A percentile compares a stretch with the other conserved stretches of the same genome.
These are phyloP conservation scores for Eueides isabella DNA, from an alignment of 1,140 invertebrate species.

Conservation along the genomic window DNA sequence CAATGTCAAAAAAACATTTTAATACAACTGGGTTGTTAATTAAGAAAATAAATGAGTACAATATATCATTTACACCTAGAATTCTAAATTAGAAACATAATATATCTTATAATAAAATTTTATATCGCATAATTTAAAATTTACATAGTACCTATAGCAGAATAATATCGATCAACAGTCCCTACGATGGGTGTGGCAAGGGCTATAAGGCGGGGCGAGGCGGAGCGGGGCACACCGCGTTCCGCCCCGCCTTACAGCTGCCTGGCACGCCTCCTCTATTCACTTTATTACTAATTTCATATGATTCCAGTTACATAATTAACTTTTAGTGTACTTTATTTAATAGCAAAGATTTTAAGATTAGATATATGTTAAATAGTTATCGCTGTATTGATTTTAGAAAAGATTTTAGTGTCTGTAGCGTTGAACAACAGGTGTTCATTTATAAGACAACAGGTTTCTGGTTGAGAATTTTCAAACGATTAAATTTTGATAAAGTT, in stretches of 20 bases:
- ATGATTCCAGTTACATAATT: background rate
- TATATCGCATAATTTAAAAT: background rate
- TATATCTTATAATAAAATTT: background rate
- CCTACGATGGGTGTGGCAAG: constrained; percentile 42
- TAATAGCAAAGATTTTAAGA: background rate
- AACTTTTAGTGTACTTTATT: background rate
- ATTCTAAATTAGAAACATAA: background rate
- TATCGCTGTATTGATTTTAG: background rate
- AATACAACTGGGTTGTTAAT: too few relatives aligned
- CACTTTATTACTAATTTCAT: background rate
- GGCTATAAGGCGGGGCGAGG: constrained; percentile 47
- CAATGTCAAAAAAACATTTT: too few relatives aligned
- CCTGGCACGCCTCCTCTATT: background rate
- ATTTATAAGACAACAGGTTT: background rate
- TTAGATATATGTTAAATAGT: background rate
- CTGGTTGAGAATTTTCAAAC: background rate
- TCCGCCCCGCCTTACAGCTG: constrained; percentile 3
- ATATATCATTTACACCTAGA: background rate
- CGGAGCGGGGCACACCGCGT: constrained; percentile 21
- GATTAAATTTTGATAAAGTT: too few relatives aligned
- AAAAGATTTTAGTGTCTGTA: background rate
- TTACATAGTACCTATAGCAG: background rate
- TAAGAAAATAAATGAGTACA: too few relatives aligned
- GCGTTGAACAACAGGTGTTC: background rate
- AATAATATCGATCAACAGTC: constrained; percentile 23